Percentiles rank a stretch among this genome's conserved stretches.
These are phyloP conservation scores for Cheilinus undulatus DNA, from an alignment of 2,113 vertebrate species.

Conservation along the genomic window DNA sequence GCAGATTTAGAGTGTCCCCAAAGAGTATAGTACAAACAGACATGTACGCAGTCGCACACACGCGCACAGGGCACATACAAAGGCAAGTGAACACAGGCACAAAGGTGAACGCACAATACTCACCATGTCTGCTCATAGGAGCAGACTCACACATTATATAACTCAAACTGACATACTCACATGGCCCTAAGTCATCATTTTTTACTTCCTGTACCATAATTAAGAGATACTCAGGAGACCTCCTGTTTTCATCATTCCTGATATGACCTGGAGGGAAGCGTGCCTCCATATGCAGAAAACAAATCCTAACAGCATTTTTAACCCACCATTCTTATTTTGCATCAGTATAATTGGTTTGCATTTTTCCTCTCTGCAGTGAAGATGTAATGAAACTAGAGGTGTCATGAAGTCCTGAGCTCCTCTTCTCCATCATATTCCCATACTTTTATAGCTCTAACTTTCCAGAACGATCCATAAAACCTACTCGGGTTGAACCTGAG, in stretches of 20 bases:
- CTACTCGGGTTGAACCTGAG: constrained; percentile 62
- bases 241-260: constrained; percentile 24
- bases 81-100: background rate
- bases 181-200: constrained; percentile 16
- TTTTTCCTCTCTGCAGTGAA: background rate
- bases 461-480: constrained; percentile 61
- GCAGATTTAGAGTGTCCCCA: constrained; percentile 60
- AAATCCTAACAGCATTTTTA: background rate
- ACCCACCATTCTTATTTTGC: too few relatives aligned
- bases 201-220: constrained; percentile 36
- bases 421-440: constrained; percentile 23
- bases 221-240: constrained; percentile 41
- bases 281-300: background rate
- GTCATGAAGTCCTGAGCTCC: constrained; percentile 30
- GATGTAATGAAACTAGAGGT: constrained; percentile 1
- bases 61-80: background rate
- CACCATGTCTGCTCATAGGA: background rate
- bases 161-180: constrained; percentile 20
- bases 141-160: background rate
- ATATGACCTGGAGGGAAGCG: constrained; percentile 15
- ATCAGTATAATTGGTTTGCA: background rate
- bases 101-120: constrained; percentile 12
- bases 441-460: constrained; percentile 55
- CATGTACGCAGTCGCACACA: background rate
- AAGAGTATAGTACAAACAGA: constrained; percentile 27